phyloP scores from a whole-genome alignment of 2,888 invertebrate species.

The Tachina fera region DNA sequence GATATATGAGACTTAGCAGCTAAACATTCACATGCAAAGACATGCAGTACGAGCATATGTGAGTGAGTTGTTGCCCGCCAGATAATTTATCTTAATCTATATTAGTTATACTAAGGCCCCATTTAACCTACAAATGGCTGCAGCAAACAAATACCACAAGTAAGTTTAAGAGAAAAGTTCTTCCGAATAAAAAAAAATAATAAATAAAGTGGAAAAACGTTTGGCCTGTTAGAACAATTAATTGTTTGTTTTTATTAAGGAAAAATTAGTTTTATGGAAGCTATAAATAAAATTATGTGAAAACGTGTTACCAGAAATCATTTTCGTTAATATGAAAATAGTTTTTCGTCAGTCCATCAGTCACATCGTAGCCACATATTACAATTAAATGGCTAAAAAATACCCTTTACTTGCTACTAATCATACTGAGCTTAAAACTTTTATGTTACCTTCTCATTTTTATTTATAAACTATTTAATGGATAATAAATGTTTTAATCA shows the following conservation, averaged over 20 bases:
- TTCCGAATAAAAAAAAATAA: background rate
- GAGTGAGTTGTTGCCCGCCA: background rate
- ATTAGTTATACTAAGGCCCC: background rate
- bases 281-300: too few species aligned
- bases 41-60: background rate
- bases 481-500: background rate
- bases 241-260: too few species aligned
- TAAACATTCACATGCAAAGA: background rate
- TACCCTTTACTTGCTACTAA: too few species aligned
- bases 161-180: background rate
- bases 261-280: too few species aligned
- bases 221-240: background rate
- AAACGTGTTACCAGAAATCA: too few species aligned
- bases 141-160: too few species aligned
- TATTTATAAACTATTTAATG: background rate
- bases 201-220: background rate
- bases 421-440: too few species aligned
- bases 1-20: constrained; percentile 9
- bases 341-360: too few species aligned
- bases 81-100: background rate
- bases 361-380: too few species aligned
- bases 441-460: background rate
- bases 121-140: background rate
- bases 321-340: too few species aligned
- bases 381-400: too few species aligned